Evolutionary conservation across 2,888 invertebrate genomes (phyloP).

Genomic region (Sclerodermus sp.): DNA sequence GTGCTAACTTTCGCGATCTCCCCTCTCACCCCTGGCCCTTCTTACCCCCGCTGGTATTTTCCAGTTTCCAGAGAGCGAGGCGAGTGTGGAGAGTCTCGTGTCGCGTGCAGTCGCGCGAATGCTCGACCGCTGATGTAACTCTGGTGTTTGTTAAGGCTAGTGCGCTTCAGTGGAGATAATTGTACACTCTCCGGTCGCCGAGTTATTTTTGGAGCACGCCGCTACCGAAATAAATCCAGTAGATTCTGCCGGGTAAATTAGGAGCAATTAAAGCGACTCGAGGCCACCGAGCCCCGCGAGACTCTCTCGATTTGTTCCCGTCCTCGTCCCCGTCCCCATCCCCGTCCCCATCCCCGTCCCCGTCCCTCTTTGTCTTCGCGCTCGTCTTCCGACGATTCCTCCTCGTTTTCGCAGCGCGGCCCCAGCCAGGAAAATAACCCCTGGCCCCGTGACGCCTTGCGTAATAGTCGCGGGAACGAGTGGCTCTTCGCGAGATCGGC

Average conservation of each 20-base stretch:
- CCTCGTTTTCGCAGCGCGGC: slow-evolving; percentile 16
- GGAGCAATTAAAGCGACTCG: slow-evolving; percentile 44
- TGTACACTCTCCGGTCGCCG: slow-evolving; percentile 6
- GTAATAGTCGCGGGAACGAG: slow-evolving; percentile 35
- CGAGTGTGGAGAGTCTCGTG: no score
- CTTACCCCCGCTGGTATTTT: no score
- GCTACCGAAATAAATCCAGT: slow-evolving; percentile 43
- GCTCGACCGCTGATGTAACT: neutral
- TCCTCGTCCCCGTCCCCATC: slow-evolving; percentile 17
- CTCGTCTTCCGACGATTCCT: neutral
- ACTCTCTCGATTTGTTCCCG: slow-evolving; percentile 16
- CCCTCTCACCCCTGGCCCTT: no score
- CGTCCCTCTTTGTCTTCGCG: no score
- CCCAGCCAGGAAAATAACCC: slow-evolving; percentile 5
- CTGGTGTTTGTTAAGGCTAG: neutral
- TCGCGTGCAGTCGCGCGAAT: neutral
- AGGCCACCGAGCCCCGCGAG: slow-evolving; percentile 3
- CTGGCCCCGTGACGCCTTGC: slow-evolving; percentile 17
- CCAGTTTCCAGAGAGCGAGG: no score
- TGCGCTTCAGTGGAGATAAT: slow-evolving; percentile 23
- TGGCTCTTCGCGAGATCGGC: slow-evolving; percentile 19
- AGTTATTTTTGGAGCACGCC: slow-evolving; percentile 38
- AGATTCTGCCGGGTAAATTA: slow-evolving; percentile 47
- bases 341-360: no score
- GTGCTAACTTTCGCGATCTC: no score